A percentile compares a stretch with the other conserved stretches of the same genome.
Conservation (phyloP, 30 jellyfish, hydroid and myxozoan species). For the Aurelia aurita region DNA sequence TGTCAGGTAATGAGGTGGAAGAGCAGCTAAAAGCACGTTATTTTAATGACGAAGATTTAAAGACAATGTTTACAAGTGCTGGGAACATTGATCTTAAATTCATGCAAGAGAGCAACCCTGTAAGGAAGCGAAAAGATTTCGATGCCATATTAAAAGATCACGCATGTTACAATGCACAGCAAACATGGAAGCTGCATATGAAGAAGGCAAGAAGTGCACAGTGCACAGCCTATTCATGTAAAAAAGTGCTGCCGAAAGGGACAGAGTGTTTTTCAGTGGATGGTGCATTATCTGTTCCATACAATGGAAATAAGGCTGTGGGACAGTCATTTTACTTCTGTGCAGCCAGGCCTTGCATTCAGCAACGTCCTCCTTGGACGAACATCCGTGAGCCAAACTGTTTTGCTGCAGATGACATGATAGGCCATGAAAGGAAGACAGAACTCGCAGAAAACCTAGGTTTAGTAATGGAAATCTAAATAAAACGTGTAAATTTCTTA, state of each 20-base stretch:
- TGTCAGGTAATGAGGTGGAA: not conserved
- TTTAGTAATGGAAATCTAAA: too few relatives aligned
- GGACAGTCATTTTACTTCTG: too few relatives aligned
- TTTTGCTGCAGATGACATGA: too few relatives aligned
- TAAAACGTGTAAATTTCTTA: too few relatives aligned
- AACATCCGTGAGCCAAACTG: too few relatives aligned
- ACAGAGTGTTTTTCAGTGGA: not conserved
- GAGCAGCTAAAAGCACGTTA: not conserved
- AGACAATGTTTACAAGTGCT: too few relatives aligned
- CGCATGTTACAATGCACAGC: not conserved
- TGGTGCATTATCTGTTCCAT: too few relatives aligned
- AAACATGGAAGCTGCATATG: not conserved
- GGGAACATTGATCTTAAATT: not conserved
- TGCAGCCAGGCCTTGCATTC: too few relatives aligned
- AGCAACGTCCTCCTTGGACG: too few relatives aligned
- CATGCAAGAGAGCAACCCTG: not conserved
- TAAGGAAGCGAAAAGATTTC: not conserved
- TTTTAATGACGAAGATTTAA: not conserved
- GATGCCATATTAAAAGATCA: not conserved
- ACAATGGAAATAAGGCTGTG: too few relatives aligned
- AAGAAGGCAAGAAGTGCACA: not conserved
- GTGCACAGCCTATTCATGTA: not conserved
- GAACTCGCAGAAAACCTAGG: too few relatives aligned
- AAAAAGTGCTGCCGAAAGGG: not conserved
- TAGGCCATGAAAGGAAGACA: too few relatives aligned